Evolutionary conservation across 2,113 vertebrate genomes (phyloP).

Genomic region (Vidua macroura): DNA sequence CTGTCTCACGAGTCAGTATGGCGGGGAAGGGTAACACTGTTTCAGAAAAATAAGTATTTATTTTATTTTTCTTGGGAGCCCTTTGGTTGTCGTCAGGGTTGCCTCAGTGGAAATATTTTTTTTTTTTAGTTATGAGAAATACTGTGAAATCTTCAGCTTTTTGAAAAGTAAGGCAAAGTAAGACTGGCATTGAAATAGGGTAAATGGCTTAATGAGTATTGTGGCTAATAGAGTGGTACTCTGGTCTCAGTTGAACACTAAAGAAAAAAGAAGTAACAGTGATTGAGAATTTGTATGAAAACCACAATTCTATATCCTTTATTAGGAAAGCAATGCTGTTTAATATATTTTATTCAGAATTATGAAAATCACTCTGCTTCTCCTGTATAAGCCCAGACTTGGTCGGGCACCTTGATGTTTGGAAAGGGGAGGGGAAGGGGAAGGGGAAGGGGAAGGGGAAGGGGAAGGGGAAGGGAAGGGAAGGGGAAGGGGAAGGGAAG

Average conservation of each 20-base stretch:
- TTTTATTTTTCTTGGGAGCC: not conserved
- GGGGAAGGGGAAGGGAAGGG: not conserved
- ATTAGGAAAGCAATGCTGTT: not conserved
- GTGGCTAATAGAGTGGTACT: not conserved
- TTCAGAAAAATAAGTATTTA: conserved; percentile 1
- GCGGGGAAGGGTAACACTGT: not conserved
- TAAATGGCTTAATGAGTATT: not conserved
- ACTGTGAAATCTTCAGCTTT: not conserved
- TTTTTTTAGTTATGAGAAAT: not conserved
- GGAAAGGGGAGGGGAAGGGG: not conserved
- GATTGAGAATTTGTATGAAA: not conserved
- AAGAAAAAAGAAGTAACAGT: not conserved
- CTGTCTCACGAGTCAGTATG: not conserved
- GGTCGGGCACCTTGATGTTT: not conserved
- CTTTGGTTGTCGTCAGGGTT: not conserved
- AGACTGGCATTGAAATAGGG: not conserved
- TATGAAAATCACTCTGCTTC: not conserved
- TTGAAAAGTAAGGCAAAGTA: not conserved
- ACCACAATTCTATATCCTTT: not conserved
- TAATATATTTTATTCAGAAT: not conserved
- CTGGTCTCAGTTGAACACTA: not conserved
- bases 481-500: not conserved
- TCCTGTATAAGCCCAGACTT: not conserved
- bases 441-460: too few relatives aligned
- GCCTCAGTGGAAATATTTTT: not conserved